phyloP scores from a whole-genome alignment of 2,888 invertebrate genomes.

The Nomada ruficornis region DNA sequence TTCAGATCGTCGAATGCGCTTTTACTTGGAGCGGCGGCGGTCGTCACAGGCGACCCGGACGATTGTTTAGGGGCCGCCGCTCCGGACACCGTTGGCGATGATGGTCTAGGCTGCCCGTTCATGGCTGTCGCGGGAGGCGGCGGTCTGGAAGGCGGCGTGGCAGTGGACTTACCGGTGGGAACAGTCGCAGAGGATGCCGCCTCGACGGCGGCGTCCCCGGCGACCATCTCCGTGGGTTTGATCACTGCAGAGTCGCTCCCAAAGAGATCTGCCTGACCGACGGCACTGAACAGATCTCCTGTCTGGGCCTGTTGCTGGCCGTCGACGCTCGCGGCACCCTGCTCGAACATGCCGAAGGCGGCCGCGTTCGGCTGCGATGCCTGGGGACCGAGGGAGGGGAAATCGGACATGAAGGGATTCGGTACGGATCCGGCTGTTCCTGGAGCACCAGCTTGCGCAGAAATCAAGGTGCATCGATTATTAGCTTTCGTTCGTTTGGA shows the following conservation, averaged over 20 bases:
- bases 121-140: slow-evolving; percentile 82
- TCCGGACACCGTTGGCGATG: slow-evolving; percentile 83
- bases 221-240: slow-evolving; percentile 74
- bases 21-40: slow-evolving; percentile 86
- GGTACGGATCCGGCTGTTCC: slow-evolving; percentile 85
- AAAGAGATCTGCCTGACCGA: slow-evolving; percentile 82
- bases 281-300: slow-evolving; percentile 81
- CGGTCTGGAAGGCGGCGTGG: slow-evolving; percentile 84
- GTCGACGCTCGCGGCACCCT: slow-evolving; percentile 57
- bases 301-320: slow-evolving; percentile 55
- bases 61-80: slow-evolving; percentile 83
- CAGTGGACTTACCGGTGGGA: slow-evolving; percentile 79
- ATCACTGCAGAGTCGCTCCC: slow-evolving; percentile 81
- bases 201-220: slow-evolving; percentile 74
- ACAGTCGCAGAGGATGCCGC: slow-evolving; percentile 72
- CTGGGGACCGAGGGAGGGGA: slow-evolving; percentile 81
- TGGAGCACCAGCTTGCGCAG: slow-evolving; percentile 86
- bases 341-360: slow-evolving; percentile 13
- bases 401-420: slow-evolving; percentile 89
- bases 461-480: slow-evolving; percentile 76
- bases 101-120: slow-evolving; percentile 80
- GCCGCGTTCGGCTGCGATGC: slow-evolving; percentile 60
- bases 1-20: slow-evolving; percentile 89
- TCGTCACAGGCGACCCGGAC: slow-evolving; percentile 83
- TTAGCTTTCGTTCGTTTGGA: slow-evolving; percentile 42